These are phyloP conservation scores for Stomatorhinus ivindoensis DNA, from an alignment of 2,113 vertebrate genomes.

Conservation along the genomic window DNA sequence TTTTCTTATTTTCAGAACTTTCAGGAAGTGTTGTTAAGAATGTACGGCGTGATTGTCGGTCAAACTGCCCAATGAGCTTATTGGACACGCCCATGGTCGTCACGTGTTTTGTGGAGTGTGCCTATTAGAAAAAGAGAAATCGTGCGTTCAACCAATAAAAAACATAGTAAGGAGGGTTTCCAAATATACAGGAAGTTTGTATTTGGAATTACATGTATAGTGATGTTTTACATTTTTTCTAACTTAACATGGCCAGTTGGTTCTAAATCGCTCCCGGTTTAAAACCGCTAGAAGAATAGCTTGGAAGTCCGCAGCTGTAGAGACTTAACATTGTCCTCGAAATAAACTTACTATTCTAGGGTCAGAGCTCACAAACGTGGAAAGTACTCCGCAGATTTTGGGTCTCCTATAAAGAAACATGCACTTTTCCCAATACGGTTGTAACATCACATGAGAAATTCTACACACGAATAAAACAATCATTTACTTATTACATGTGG, in stretches of 20 bases:
- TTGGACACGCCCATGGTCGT: not conserved
- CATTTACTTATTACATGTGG: not conserved
- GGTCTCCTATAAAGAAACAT: not conserved
- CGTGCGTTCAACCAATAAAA: not conserved
- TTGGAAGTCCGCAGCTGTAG: not conserved
- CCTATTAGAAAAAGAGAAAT: not conserved
- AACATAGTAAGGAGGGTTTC: not conserved
- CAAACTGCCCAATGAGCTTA: not conserved
- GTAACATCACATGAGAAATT: not conserved
- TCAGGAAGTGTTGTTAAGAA: not conserved
- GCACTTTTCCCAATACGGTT: not conserved
- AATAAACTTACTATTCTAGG: not conserved
- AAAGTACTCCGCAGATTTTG: not conserved
- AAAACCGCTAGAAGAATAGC: not conserved
- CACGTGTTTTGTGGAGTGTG: not conserved
- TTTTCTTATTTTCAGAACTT: constrained; percentile 4
- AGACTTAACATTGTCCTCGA: not conserved
- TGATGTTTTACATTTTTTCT: not conserved
- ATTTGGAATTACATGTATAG: not conserved
- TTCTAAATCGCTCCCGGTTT: not conserved
- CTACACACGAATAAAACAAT: not conserved
- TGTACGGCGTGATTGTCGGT: constrained; percentile 11
- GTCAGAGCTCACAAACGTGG: not conserved
- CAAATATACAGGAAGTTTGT: constrained; percentile 3
- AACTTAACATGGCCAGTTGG: not conserved